Evolutionary conservation across 2,113 vertebrate genomes (phyloP).

Genomic region (Gymnocephalus cernua): DNA sequence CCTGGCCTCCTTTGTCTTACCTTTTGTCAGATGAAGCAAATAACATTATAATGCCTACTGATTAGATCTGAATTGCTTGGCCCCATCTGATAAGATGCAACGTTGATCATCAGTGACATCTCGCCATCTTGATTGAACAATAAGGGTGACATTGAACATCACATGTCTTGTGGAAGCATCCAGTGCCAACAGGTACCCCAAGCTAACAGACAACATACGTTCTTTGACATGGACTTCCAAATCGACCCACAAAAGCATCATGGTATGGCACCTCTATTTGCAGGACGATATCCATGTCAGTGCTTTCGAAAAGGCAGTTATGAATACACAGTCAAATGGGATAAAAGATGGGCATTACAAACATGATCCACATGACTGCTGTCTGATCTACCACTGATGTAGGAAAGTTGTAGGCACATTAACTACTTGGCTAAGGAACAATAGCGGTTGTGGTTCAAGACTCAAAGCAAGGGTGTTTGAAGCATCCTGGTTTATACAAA

Average conservation of each 20-base stretch:
- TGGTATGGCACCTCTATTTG: not conserved
- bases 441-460: not conserved
- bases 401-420: not conserved
- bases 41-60: slow-evolving; percentile 63
- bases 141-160: slow-evolving; percentile 73
- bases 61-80: slow-evolving; percentile 80
- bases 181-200: not conserved
- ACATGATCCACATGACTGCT: too few relatives aligned
- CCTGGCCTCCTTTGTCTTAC: slow-evolving; percentile 63
- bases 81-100: slow-evolving; percentile 75
- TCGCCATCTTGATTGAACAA: slow-evolving; percentile 61
- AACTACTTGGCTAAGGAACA: not conserved
- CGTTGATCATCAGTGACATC: slow-evolving; percentile 81
- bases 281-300: not conserved
- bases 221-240: not conserved
- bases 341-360: not conserved
- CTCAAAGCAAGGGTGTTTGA: not conserved
- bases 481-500: not conserved
- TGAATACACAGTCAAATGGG: not conserved
- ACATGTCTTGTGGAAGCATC: slow-evolving; percentile 7
- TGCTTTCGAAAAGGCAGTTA: not conserved
- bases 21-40: slow-evolving; percentile 41
- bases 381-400: too few relatives aligned
- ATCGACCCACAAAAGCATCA: not conserved
- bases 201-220: not conserved